Conservation (phyloP, 1,140 invertebrate species). For the Dicyema japonicum region DNA sequence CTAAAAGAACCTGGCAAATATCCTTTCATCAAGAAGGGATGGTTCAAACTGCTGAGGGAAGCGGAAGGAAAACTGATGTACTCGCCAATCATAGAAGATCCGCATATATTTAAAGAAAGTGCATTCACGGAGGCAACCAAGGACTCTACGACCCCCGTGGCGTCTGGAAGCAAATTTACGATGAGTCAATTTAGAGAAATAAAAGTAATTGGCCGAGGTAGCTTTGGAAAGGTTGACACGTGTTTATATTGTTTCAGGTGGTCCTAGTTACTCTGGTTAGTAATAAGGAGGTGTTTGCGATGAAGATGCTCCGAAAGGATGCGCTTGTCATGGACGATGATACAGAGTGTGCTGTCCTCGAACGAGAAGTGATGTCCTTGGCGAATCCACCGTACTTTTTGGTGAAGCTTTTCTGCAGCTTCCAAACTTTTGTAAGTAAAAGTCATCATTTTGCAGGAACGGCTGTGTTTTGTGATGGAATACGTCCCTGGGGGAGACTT, state of each 20-base stretch:
- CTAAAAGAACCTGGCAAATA: no score
- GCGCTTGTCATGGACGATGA: constrained; percentile 22
- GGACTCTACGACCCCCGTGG: no score
- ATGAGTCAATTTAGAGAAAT: constrained; percentile 11
- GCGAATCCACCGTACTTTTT: constrained; percentile 89
- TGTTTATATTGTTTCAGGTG: no score
- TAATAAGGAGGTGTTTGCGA: constrained; percentile 25
- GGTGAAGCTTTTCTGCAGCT: constrained; percentile 62
- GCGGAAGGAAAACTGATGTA: no score
- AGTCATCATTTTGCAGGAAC: constrained; percentile 27
- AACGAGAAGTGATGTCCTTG: constrained; percentile 66
- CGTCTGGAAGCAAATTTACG: background rate
- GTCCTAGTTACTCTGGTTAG: constrained; percentile 54
- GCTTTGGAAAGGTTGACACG: no score
- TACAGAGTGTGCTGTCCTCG: constrained; percentile 82
- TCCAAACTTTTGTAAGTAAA: constrained; percentile 7
- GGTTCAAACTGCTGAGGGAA: no score
- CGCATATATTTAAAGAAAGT: no score
- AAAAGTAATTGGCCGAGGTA: constrained; percentile 18
- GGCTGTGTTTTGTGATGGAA: constrained; percentile 97
- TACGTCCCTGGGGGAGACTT: constrained; percentile 95
- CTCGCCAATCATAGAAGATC: no score
- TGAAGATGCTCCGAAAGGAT: constrained; percentile 14
- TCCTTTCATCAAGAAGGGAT: no score
- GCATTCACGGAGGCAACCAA: no score